Conservation (phyloP, 2,113 vertebrate species). For the Xenopus borealis region DNA sequence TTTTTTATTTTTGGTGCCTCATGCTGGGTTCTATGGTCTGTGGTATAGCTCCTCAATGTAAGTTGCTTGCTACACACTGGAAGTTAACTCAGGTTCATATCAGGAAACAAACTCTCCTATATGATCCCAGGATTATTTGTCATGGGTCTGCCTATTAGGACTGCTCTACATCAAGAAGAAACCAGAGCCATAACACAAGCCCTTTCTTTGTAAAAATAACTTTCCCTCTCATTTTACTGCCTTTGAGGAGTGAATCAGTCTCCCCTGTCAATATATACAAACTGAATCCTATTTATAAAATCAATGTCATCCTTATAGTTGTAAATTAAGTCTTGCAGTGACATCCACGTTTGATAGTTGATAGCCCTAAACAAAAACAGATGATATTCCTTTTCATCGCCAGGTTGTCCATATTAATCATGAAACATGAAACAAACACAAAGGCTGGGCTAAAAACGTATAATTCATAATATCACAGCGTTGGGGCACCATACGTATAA, state of each 20-base stretch:
- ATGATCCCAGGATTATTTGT: too few relatives aligned
- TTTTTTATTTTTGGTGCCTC: too few relatives aligned
- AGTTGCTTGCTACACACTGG: too few relatives aligned
- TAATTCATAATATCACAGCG: too few relatives aligned
- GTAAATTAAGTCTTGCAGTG: constrained; percentile 17
- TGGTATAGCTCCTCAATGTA: too few relatives aligned
- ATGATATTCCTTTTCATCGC: constrained; percentile 10
- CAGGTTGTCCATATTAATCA: constrained; percentile 31
- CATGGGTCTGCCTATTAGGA: too few relatives aligned
- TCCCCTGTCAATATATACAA: constrained; percentile 3
- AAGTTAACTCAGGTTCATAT: too few relatives aligned
- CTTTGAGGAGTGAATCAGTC: constrained; percentile 1
- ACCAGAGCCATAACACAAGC: too few relatives aligned
- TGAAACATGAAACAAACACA: constrained; percentile 4
- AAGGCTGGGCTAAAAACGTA: constrained; percentile 8
- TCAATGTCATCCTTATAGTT: background rate
- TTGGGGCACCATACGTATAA: too few relatives aligned
- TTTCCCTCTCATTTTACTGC: constrained; percentile 26
- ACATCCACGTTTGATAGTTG: constrained; percentile 7
- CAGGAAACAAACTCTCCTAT: too few relatives aligned
- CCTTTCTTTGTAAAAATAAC: background rate
- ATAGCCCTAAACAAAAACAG: constrained; percentile 8
- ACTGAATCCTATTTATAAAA: background rate
- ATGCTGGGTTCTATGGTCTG: too few relatives aligned
- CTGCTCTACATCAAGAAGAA: too few relatives aligned